Evolutionary conservation across 2,113 vertebrate species (phyloP).

Genomic region (Tringa solitaria): DNA sequence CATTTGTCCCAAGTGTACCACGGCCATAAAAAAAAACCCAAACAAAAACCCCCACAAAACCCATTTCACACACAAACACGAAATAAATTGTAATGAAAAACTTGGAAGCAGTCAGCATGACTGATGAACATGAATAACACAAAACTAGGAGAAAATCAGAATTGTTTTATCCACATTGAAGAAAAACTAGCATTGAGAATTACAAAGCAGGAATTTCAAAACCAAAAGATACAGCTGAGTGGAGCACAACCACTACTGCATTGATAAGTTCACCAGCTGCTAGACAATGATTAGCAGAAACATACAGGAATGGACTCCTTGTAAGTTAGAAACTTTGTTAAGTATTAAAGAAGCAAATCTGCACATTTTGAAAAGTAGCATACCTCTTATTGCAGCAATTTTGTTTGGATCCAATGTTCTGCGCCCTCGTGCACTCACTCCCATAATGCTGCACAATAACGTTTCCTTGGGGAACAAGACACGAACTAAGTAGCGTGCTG

Average conservation of each 20-base stretch:
- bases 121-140: neutral
- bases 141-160: neutral
- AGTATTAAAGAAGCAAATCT: neutral
- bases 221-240: neutral
- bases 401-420: conserved; percentile 77
- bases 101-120: neutral
- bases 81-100: neutral
- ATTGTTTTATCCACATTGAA: neutral
- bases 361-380: neutral
- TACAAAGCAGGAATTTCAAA: neutral
- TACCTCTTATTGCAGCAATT: conserved; percentile 80
- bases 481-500: conserved; percentile 73
- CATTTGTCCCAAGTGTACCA: neutral
- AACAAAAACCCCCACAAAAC: neutral
- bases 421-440: neutral
- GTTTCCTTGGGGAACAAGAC: conserved; percentile 75
- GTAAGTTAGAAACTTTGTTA: neutral
- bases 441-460: conserved; percentile 47
- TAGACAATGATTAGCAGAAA: neutral
- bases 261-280: neutral
- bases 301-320: neutral
- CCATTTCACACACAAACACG: neutral
- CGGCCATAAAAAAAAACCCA: neutral
- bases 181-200: rapidly evolving
- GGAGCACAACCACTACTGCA: rapidly evolving